Base-by-base conservation (phyloP, 1,140 invertebrate species). In the Lanistes nyassanus region DNA sequence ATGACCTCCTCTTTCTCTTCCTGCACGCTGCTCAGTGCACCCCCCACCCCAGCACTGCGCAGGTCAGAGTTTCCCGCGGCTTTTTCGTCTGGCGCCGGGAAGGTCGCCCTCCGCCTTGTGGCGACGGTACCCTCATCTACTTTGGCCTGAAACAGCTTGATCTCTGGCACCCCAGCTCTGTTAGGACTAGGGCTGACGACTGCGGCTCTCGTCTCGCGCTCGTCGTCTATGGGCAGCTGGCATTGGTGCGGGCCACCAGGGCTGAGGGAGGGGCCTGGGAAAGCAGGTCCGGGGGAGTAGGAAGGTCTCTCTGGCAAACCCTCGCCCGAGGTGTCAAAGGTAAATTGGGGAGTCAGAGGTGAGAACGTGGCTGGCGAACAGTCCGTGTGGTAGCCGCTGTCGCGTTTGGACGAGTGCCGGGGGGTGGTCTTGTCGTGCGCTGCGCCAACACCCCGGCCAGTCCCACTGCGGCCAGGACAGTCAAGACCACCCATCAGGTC, bases 361-460 rank as follows among this genome's bases (percentile, higher is more conserved):
- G 64, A 58, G 29, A 72, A 72, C 6, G 51, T 56, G 42, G 79
- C 80, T 3, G 80, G 80, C 21, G 80, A 80, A 39, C 74, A 75
- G 74, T 81, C 77, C 6, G 80, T 81, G 29, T 56, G 36, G 69
- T 81, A 81, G 31, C 80, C 80, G 76, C 80, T 81, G 58, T 81
- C 80, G 7, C 78, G 65, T 75, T 79, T 78, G 55, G 67, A 51
- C n/a, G 79, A 75, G n/a, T 42, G 39, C 0, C 51, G 76, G 19
- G 67, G 42, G 29, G 62, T n/a, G 62, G 62, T 31, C 29, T 31
- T 31, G 62, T 65, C 19, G 62, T 16, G 58, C 31, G n/a, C 31
- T 11, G 64, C 26, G 36, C 29, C 31, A 6, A 31, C 73, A 53
- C 62, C 51, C 11, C 31, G 42, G 16, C 37, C 74, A 16, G 47